phyloP scores from a whole-genome alignment of 92 coral and sea anemone genomes.

The Parazoanthus atlanticus region DNA sequence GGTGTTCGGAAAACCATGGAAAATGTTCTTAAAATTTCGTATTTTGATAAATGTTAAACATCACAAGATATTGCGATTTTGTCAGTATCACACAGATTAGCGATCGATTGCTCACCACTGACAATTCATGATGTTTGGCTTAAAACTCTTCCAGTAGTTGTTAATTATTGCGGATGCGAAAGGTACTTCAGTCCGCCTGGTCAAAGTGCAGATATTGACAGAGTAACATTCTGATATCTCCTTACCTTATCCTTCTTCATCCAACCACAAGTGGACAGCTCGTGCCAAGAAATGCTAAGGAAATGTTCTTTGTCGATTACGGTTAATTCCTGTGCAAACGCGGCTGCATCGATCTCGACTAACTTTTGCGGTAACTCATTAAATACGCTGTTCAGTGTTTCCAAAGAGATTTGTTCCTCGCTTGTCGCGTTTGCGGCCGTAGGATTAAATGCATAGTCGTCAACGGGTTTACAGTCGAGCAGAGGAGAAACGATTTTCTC shows the following conservation, averaged over 20 bases:
- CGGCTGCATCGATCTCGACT: constrained; percentile 77
- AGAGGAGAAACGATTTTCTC: constrained; percentile 88
- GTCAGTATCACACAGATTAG: too few relatives aligned
- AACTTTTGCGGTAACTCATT: constrained; percentile 79
- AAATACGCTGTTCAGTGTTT: constrained; percentile 41
- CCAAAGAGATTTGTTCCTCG: constrained; percentile 65
- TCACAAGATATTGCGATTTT: too few relatives aligned
- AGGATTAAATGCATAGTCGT: constrained; percentile 66
- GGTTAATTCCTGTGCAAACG: constrained; percentile 87
- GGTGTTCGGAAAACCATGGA: not conserved
- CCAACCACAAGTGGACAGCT: not conserved
- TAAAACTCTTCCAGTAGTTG: too few relatives aligned
- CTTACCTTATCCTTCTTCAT: constrained; percentile 87
- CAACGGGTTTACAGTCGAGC: constrained; percentile 76
- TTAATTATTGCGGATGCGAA: too few relatives aligned
- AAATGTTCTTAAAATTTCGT: too few relatives aligned
- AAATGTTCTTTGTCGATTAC: constrained; percentile 91
- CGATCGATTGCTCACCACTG: too few relatives aligned
- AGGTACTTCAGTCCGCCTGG: too few relatives aligned
- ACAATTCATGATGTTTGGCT: too few relatives aligned
- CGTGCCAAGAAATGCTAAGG: constrained; percentile 60
- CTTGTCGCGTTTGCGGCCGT: constrained; percentile 58
- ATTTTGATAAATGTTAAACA: too few relatives aligned
- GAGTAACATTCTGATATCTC: not conserved
- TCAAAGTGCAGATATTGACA: too few relatives aligned